Evolutionary conservation across 1,140 invertebrate genomes (phyloP).

Genomic region (Drosophila persimilis): DNA sequence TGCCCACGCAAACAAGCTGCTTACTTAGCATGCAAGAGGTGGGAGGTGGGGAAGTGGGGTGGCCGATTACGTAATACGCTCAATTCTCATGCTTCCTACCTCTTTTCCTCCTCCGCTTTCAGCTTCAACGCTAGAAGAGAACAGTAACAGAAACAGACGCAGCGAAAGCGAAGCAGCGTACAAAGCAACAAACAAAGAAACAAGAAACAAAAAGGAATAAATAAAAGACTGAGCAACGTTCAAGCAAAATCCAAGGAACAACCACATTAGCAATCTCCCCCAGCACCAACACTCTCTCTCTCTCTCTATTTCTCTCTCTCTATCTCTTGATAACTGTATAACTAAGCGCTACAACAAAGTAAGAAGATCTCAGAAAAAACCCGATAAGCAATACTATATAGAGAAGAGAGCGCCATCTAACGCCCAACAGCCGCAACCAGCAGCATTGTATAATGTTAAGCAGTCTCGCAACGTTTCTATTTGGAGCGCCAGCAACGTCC

Average conservation of each 20-base stretch:
- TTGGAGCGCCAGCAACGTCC: conserved; percentile 76
- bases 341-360: conserved; percentile 16
- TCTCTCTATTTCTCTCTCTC: conserved; percentile 44
- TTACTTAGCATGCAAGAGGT: conserved; percentile 8
- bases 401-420: conserved; percentile 23
- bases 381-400: conserved; percentile 56
- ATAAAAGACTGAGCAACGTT: conserved; percentile 74
- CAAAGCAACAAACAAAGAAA: conserved; percentile 43
- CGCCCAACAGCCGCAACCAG: conserved; percentile 22
- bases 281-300: conserved; percentile 53
- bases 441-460: conserved; percentile 79
- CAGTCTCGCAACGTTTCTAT: conserved; percentile 81
- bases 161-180: conserved; percentile 46
- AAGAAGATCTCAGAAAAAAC: conserved; percentile 54
- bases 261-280: conserved; percentile 56
- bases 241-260: conserved; percentile 63
- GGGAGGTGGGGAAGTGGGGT: not conserved
- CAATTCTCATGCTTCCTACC: conserved; percentile 32
- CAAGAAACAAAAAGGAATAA: conserved; percentile 42
- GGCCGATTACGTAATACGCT: conserved; percentile 45
- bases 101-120: conserved; percentile 16
- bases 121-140: conserved; percentile 49
- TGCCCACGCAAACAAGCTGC: conserved; percentile 48
- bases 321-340: conserved; percentile 20
- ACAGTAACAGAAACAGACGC: conserved; percentile 38